Evolutionary conservation across 2,888 invertebrate species (phyloP).

Genomic region (Gari tellinella): DNA sequence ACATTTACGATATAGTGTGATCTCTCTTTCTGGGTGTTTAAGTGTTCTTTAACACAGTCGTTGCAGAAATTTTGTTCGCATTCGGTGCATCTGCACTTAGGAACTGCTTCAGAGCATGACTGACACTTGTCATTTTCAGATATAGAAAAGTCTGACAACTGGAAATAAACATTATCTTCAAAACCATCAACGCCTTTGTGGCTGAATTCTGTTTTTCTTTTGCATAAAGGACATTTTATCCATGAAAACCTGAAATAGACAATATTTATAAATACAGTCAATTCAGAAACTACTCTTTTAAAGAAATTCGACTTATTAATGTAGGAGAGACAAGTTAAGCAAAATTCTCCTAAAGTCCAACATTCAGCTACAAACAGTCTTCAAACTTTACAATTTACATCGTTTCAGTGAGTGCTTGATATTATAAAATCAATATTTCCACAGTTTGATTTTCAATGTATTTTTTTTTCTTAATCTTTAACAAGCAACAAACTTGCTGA

Average conservation of each 20-base stretch:
- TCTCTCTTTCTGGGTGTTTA: conserved; percentile 2
- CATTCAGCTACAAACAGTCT: too few species aligned
- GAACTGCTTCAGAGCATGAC: conserved; percentile 13
- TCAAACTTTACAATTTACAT: too few species aligned
- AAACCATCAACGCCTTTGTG: conserved; percentile 33
- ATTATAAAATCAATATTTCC: too few species aligned
- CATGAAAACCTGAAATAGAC: conserved; percentile 32
- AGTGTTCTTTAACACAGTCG: conserved; percentile 41
- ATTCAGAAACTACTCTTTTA: too few species aligned
- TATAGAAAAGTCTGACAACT: conserved; percentile 41
- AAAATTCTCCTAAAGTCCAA: too few species aligned
- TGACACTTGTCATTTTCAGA: conserved; percentile 43
- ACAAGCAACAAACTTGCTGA: too few species aligned
- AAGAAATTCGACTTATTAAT: too few species aligned
- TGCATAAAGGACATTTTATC: conserved; percentile 43
- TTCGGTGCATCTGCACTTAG: conserved; percentile 34
- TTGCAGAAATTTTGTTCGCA: conserved; percentile 39
- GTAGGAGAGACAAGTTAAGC: too few species aligned
- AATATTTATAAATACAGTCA: background rate
- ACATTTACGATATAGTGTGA: conserved; percentile 47
- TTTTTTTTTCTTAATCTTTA: too few species aligned
- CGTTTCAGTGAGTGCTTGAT: too few species aligned
- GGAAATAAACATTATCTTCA: conserved; percentile 45
- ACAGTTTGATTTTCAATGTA: too few species aligned
- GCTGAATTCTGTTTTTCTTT: conserved; percentile 20